Conservation (phyloP, 2,888 invertebrate species). For the Andrena hattorfiana region DNA sequence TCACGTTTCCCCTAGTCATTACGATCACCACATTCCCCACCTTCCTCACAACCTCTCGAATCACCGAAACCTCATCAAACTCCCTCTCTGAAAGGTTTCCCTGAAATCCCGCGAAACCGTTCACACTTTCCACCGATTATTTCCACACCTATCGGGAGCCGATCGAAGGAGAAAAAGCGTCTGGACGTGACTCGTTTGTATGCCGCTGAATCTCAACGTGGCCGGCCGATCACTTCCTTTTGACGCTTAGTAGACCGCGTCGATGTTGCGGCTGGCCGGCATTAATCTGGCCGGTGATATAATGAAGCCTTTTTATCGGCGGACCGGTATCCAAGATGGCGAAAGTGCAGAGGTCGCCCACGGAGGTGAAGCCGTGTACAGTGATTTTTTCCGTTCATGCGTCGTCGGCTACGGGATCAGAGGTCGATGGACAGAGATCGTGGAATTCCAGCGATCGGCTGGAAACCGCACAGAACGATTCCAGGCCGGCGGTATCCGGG, state of each 20-base stretch:
- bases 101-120: conserved; percentile 18
- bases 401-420: conserved; percentile 70
- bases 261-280: conserved; percentile 37
- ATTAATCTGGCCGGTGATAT: conserved; percentile 63
- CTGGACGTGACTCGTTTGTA: conserved; percentile 23
- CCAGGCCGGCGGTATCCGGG: conserved; percentile 14
- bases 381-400: conserved; percentile 60
- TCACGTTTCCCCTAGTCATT: no score
- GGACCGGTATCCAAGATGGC: conserved; percentile 65
- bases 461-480: conserved; percentile 61
- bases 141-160: neutral
- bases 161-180: conserved; percentile 15
- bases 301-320: conserved; percentile 63
- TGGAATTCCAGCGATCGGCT: conserved; percentile 77
- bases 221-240: conserved; percentile 44
- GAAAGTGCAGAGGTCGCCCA: conserved; percentile 68
- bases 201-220: conserved; percentile 32
- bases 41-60: no score
- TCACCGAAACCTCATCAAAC: no score
- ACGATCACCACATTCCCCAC: no score
- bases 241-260: conserved; percentile 51
- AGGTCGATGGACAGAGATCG: conserved; percentile 77
- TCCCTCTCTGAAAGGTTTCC: neutral
- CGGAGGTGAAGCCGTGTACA: conserved; percentile 58
- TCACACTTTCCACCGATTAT: conserved; percentile 28